A percentile compares a stretch with the other conserved stretches of the same genome.
Conservation (phyloP, 2,888 invertebrate genomes). For the Patella pellucida region DNA sequence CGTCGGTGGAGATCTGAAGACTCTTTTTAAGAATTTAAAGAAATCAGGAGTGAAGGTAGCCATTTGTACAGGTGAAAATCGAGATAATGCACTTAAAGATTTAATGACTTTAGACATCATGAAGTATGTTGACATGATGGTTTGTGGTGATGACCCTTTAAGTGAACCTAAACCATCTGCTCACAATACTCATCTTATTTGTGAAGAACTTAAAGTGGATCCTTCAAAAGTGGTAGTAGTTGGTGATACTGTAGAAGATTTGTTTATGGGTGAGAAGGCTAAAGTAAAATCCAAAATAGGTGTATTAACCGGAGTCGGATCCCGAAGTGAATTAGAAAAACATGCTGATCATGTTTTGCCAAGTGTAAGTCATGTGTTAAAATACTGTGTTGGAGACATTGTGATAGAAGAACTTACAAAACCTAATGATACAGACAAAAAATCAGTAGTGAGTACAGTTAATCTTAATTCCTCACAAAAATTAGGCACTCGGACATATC, state of each 20-base stretch:
- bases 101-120: conserved; percentile 50
- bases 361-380: conserved; percentile 53
- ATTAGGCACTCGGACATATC: neutral
- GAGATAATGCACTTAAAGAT: conserved; percentile 54
- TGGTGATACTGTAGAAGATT: conserved; percentile 72
- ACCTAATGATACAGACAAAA: neutral
- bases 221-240: conserved; percentile 68
- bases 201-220: conserved; percentile 56
- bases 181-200: conserved; percentile 67
- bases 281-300: conserved; percentile 68
- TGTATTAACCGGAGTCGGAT: conserved; percentile 69
- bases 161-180: conserved; percentile 69
- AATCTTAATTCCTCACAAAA: neutral
- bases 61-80: conserved; percentile 70
- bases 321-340: conserved; percentile 47
- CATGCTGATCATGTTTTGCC: conserved; percentile 60
- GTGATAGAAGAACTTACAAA: neutral
- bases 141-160: conserved; percentile 72
- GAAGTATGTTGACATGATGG: conserved; percentile 70
- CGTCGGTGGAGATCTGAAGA: conserved; percentile 39
- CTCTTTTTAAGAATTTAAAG: conserved; percentile 65
- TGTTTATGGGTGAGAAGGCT: conserved; percentile 70
- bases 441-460: neutral
- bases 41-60: conserved; percentile 70
- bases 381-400: conserved; percentile 26